phyloP scores from a whole-genome alignment of 1,140 invertebrate species.

The Amyelois transitella region DNA sequence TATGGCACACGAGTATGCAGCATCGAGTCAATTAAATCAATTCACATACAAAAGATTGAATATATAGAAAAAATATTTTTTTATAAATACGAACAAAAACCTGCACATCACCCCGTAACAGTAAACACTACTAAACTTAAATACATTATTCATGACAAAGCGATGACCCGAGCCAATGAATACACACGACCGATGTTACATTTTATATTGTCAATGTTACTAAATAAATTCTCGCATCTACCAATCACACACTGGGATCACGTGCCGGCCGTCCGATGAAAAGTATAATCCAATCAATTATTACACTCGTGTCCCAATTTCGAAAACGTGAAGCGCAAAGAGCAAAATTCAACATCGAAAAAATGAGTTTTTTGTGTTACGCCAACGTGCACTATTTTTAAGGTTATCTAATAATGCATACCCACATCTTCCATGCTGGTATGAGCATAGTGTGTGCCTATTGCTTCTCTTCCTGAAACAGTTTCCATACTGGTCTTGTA shows the following conservation, averaged over 20 bases:
- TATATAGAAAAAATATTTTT: too few species aligned
- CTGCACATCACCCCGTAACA: too few species aligned
- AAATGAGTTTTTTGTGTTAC: constrained; percentile 8
- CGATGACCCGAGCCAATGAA: constrained; percentile 29
- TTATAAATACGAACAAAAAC: too few species aligned
- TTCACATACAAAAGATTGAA: too few species aligned
- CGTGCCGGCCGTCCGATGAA: constrained; percentile 48
- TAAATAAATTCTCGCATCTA: constrained; percentile 53
- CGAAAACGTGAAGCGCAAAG: constrained; percentile 40
- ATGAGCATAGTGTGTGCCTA: too few species aligned
- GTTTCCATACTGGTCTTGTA: too few species aligned
- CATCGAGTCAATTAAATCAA: too few species aligned
- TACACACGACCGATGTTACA: constrained; percentile 49
- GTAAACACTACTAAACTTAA: constrained; percentile 21
- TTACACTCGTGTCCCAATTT: constrained; percentile 54
- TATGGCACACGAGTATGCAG: too few species aligned
- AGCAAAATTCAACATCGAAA: constrained; percentile 35
- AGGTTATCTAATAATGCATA: neutral
- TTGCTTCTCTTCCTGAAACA: too few species aligned
- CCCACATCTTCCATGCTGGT: too few species aligned
- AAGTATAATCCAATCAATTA: constrained; percentile 70
- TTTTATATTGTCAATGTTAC: constrained; percentile 49
- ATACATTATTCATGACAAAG: constrained; percentile 34
- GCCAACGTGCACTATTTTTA: neutral
- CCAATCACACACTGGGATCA: constrained; percentile 62